These are phyloP conservation scores for Caprella mutica DNA, from an alignment of 2,888 invertebrate species.

Conservation along the genomic window DNA sequence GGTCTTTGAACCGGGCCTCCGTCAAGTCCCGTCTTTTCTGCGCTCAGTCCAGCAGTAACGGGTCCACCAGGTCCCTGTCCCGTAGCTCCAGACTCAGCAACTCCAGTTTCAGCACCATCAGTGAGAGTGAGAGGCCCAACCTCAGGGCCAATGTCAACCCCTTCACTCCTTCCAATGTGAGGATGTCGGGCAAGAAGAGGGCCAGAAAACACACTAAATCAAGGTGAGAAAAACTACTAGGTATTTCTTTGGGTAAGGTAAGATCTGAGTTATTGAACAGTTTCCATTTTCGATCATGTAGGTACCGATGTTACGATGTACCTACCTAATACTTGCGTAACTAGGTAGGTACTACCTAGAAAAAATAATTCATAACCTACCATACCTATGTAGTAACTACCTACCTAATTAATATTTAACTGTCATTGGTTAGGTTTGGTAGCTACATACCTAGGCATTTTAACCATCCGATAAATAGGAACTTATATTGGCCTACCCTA, in stretches of 20 bases:
- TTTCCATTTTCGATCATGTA: no score
- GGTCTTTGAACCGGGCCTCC: background rate
- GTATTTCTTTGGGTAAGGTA: background rate
- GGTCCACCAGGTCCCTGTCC: background rate
- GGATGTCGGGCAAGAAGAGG: conserved; percentile 22
- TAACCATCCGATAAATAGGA: no score
- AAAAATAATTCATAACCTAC: no score
- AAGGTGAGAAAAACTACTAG: background rate
- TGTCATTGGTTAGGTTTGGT: no score
- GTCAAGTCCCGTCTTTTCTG: background rate
- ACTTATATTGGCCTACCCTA: no score
- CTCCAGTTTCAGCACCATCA: conserved; percentile 3
- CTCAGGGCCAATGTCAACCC: conserved; percentile 32
- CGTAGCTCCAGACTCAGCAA: background rate
- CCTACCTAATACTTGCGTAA: no score
- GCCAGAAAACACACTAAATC: conserved; percentile 5
- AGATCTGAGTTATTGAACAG: background rate
- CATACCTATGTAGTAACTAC: no score
- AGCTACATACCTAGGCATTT: no score
- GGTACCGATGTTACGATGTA: no score
- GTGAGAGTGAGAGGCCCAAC: background rate
- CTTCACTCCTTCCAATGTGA: conserved; percentile 31
- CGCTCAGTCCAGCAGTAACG: background rate
- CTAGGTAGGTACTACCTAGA: no score
- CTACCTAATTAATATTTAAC: no score